Evolutionary conservation across 1,140 invertebrate species (phyloP), one percentile per base, ranked within the genome.

Genomic region (Cotesia chilonis): DNA sequence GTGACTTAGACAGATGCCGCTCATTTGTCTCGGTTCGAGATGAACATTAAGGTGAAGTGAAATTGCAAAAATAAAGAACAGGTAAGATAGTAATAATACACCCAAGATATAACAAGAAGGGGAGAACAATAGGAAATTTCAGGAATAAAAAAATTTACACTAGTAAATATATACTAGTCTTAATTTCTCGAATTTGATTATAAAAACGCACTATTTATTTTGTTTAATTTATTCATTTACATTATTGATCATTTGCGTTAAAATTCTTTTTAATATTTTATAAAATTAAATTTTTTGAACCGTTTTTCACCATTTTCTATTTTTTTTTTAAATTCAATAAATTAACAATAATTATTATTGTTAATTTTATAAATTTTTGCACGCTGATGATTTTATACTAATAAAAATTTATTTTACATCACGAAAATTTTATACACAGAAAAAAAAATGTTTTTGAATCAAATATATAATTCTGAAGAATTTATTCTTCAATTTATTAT

Each of bases 21-120:
- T 85, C 84, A 84, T 86, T 87, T 86, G 84, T 87, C 84, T 87
- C 83, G 83, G 73, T 86, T 85, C 82, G 82, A 82, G 83, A 82
- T 79, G 79, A 81, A 75, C 77, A 63, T 66, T 52, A 71, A 68
- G 60, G 70, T 74, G 75, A 74, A 73, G 66, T 71, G 68, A 64
- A 75, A 69, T 68, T 59, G 59, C 28, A 36, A 70, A 52, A 72
- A n/a, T 63, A 59, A 73, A 14, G 51, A 63, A 37, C 17, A 65
- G 17, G 72, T 54, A 47, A 47, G 36, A 60, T n/a, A 70, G 38
- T 41, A 55, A 60, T 5, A 60, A 63, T 63, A 37, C n/a, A 12
- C n/a, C 35, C 36, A 37, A n/a, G 7, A 38, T 37, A 61, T 17
- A 70, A 7, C 4, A 73, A 76, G 75, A 75, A 81, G 66, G 79